Conservation (phyloP, 2,797 vertebrate species). For the Chiroxiphia lanceolata region DNA sequence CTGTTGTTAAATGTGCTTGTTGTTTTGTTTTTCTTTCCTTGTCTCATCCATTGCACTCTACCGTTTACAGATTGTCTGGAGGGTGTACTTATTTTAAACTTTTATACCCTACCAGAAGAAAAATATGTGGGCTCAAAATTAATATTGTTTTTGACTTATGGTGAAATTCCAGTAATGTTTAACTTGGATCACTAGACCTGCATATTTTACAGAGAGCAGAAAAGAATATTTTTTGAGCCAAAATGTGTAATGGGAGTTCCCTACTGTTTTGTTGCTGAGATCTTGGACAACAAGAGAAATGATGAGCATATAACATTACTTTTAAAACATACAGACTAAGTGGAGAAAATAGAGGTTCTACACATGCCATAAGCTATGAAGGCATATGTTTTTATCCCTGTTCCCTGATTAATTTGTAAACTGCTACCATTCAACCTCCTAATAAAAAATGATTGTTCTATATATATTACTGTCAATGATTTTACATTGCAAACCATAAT, state of each 20-base stretch:
- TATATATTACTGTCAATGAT: constrained; percentile 24
- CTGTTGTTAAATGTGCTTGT: constrained; percentile 25
- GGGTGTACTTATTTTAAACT: constrained; percentile 69
- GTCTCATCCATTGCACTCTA: constrained; percentile 32
- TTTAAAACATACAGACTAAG: constrained; percentile 5
- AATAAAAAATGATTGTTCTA: constrained; percentile 46
- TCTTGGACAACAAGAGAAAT: constrained; percentile 71
- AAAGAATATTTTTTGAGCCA: constrained; percentile 65
- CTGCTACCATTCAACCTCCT: not conserved
- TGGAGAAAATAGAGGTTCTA: constrained; percentile 12
- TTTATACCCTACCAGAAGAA: constrained; percentile 73
- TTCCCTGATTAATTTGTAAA: constrained; percentile 43
- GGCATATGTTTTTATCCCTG: not conserved
- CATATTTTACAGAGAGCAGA: constrained; percentile 64
- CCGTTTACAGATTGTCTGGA: constrained; percentile 69
- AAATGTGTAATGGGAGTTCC: constrained; percentile 74
- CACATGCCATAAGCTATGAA: not conserved
- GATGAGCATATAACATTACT: constrained; percentile 58
- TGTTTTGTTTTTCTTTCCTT: constrained; percentile 45
- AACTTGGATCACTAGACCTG: constrained; percentile 75
- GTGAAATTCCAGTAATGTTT: constrained; percentile 83
- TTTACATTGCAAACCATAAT: constrained; percentile 43
- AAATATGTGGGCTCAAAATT: constrained; percentile 77
- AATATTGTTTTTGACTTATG: constrained; percentile 82
- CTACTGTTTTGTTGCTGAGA: constrained; percentile 77